Conservation (phyloP, 2,888 invertebrate genomes). For the Blomia tropicalis region DNA sequence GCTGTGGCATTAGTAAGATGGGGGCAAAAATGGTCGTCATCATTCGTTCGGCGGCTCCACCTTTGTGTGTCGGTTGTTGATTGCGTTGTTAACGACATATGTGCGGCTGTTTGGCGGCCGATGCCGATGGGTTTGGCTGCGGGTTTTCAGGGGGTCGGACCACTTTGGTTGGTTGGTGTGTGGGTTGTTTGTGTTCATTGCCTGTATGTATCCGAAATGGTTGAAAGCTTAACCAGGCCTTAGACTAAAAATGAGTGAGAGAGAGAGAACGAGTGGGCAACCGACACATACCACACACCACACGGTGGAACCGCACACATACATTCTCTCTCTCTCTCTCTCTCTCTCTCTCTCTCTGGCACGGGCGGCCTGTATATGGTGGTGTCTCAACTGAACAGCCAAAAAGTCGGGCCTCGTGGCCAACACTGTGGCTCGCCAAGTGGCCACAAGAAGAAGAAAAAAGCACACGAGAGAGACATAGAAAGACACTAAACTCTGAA, state of each 20-base stretch:
- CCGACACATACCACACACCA: slow-evolving; percentile 13
- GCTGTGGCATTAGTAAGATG: background rate
- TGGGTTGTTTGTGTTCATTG: background rate
- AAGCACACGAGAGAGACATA: background rate
- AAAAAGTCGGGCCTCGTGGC: slow-evolving; percentile 10
- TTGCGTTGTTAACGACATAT: slow-evolving; percentile 15
- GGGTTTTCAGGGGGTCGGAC: slow-evolving; percentile 6
- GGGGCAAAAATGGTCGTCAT: background rate
- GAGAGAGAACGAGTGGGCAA: background rate
- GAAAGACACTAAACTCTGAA: background rate
- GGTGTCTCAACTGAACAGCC: too few relatives aligned
- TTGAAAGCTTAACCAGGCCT: background rate
- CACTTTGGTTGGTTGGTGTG: too few relatives aligned
- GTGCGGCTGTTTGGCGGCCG: slow-evolving; percentile 14
- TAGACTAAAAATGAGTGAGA: background rate
- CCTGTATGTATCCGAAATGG: too few relatives aligned
- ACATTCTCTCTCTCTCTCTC: background rate
- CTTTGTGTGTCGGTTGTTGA: slow-evolving; percentile 5
- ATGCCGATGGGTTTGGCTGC: slow-evolving; percentile 12
- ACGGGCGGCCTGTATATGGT: too few relatives aligned
- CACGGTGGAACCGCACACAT: background rate
- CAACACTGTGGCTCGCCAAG: slow-evolving; percentile 19
- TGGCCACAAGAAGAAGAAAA: background rate
- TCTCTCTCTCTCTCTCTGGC: too few relatives aligned
- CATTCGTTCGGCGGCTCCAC: too few relatives aligned